These are phyloP conservation scores for Micrasema longulum DNA, from an alignment of 1,140 invertebrate species.

Conservation along the genomic window DNA sequence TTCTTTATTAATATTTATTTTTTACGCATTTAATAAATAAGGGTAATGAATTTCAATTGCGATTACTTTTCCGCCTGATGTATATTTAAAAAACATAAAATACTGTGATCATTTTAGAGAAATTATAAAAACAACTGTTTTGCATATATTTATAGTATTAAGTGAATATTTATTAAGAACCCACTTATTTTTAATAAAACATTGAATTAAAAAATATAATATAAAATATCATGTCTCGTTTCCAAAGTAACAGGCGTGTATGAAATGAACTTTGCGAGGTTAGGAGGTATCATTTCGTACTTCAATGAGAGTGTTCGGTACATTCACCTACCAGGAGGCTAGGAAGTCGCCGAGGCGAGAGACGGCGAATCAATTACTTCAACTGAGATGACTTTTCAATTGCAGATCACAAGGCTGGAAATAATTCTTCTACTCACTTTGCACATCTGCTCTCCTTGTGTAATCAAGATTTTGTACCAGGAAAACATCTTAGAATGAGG, in stretches of 20 bases:
- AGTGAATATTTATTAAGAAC: too few species aligned
- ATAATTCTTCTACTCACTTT: conserved; percentile 40
- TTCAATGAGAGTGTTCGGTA: conserved; percentile 25
- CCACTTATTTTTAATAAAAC: too few species aligned
- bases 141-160: too few species aligned
- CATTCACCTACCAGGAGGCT: not conserved
- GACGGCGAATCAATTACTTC: conserved; percentile 51
- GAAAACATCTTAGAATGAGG: not conserved
- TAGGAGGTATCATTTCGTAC: too few species aligned
- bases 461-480: conserved; percentile 1
- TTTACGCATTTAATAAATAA: too few species aligned
- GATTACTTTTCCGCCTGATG: too few species aligned
- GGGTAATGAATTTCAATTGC: too few species aligned
- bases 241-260: conserved; percentile 36
- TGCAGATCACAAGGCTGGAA: conserved; percentile 51
- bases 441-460: conserved; percentile 18
- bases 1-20: too few species aligned
- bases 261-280: conserved; percentile 49
- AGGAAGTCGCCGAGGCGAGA: not conserved
- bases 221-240: conserved; percentile 48
- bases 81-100: too few species aligned
- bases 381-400: conserved; percentile 55
- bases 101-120: too few species aligned
- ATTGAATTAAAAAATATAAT: too few species aligned
- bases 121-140: too few species aligned